Evolutionary conservation across 2,113 vertebrate species (phyloP).

Genomic region (Gobius niger): DNA sequence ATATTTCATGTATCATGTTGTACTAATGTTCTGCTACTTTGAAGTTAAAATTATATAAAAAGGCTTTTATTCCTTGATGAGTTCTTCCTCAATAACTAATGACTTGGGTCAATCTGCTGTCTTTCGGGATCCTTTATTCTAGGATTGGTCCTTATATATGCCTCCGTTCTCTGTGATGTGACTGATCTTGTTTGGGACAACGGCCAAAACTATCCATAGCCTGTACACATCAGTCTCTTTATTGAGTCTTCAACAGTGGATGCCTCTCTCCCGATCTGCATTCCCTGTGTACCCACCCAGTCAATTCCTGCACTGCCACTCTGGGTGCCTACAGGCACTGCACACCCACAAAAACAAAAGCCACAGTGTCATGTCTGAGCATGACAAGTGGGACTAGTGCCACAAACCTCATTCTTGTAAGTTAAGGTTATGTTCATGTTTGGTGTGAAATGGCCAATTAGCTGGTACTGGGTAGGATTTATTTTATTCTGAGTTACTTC

Average conservation of each 20-base stretch:
- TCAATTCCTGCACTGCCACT: slow-evolving; percentile 67
- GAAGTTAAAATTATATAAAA: background rate
- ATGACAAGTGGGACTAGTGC: slow-evolving; percentile 41
- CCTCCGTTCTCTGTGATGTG: background rate
- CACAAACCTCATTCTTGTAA: slow-evolving; percentile 3
- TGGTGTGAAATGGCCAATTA: too few species aligned
- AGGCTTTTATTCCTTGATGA: background rate
- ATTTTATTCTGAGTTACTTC: background rate
- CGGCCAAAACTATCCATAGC: slow-evolving; percentile 31
- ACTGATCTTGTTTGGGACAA: slow-evolving; percentile 35
- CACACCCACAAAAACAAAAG: slow-evolving; percentile 61
- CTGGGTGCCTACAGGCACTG: slow-evolving; percentile 20
- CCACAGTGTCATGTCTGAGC: slow-evolving; percentile 52
- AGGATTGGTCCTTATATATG: slow-evolving; percentile 5
- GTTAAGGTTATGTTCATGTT: too few species aligned
- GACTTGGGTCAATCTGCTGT: background rate
- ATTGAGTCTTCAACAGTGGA: slow-evolving; percentile 28
- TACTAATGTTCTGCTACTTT: background rate
- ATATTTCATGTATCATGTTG: background rate
- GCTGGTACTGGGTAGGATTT: too few species aligned
- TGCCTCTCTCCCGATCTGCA: slow-evolving; percentile 47
- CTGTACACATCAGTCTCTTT: slow-evolving; percentile 19
- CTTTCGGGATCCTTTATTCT: background rate
- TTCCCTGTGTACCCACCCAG: slow-evolving; percentile 65
- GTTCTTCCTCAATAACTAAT: background rate